phyloP scores from a whole-genome alignment of 2,113 vertebrate species.

The Tetrax tetrax region DNA sequence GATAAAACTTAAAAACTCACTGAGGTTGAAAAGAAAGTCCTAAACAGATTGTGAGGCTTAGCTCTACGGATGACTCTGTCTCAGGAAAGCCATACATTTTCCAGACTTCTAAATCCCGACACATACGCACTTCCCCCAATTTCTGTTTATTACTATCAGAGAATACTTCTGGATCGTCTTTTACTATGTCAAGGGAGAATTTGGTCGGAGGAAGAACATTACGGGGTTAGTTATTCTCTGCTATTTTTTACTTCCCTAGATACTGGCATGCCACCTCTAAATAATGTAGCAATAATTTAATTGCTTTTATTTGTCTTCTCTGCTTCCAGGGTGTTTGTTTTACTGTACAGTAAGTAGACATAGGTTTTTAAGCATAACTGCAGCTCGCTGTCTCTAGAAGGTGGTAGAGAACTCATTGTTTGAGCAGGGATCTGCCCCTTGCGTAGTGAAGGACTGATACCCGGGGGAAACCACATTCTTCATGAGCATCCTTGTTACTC shows the following conservation, averaged over 20 bases:
- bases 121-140: not conserved
- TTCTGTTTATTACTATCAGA: not conserved
- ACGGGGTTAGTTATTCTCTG: fast-evolving
- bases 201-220: not conserved
- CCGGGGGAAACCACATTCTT: not conserved
- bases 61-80: not conserved
- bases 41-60: slow-evolving; percentile 43
- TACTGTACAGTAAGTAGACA: not conserved
- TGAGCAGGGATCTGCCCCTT: not conserved
- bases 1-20: slow-evolving; percentile 52
- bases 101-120: slow-evolving; percentile 12
- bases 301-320: not conserved
- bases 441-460: fast-evolving
- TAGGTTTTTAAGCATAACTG: not conserved
- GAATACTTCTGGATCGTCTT: not conserved
- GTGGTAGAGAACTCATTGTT: not conserved
- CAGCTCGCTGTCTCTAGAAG: not conserved
- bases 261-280: not conserved
- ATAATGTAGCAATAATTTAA: not conserved
- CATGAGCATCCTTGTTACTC: not conserved
- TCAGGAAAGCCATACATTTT: not conserved
- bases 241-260: fast-evolving
- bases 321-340: not conserved
- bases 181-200: not conserved
- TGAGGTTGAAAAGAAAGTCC: slow-evolving; percentile 26